A percentile compares a stretch with the other conserved stretches of the same genome.
phyloP scores from a whole-genome alignment of 2,797 vertebrate species.

The Pangasius larnaudii region DNA sequence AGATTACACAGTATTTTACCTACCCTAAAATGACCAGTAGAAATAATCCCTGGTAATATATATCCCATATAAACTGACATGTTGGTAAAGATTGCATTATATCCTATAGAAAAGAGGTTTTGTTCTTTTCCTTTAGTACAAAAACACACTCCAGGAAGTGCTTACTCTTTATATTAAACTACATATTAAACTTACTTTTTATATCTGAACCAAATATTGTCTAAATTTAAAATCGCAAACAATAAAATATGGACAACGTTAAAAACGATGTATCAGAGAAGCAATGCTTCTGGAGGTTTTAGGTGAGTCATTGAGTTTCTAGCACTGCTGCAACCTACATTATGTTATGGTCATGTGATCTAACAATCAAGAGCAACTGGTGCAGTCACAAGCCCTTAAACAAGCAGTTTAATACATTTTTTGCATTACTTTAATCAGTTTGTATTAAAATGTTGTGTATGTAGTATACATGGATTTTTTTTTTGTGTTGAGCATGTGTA shows the following conservation, averaged over 20 bases:
- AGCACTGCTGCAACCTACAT: neutral
- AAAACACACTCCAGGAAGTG: too few species aligned
- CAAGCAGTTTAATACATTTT: neutral
- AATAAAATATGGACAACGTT: too few species aligned
- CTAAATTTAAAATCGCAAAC: neutral
- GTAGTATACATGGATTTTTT: too few species aligned
- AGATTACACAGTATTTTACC: neutral
- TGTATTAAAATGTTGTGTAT: neutral
- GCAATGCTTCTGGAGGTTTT: neutral
- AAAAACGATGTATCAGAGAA: neutral
- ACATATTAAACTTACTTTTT: too few species aligned
- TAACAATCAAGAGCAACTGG: neutral
- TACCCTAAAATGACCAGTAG: neutral
- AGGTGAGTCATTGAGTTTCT: neutral
- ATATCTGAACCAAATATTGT: neutral
- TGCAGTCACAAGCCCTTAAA: neutral
- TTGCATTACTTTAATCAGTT: neutral
- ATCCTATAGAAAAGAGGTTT: too few species aligned
- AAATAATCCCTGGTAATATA: neutral
- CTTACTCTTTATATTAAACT: too few species aligned
- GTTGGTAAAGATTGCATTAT: neutral
- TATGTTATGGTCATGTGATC: neutral
- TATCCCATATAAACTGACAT: neutral
- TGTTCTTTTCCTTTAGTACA: too few species aligned
- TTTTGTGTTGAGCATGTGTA: neutral